Evolutionary conservation across 2,888 invertebrate species (phyloP).

Genomic region (Anoplius nigerrimus): DNA sequence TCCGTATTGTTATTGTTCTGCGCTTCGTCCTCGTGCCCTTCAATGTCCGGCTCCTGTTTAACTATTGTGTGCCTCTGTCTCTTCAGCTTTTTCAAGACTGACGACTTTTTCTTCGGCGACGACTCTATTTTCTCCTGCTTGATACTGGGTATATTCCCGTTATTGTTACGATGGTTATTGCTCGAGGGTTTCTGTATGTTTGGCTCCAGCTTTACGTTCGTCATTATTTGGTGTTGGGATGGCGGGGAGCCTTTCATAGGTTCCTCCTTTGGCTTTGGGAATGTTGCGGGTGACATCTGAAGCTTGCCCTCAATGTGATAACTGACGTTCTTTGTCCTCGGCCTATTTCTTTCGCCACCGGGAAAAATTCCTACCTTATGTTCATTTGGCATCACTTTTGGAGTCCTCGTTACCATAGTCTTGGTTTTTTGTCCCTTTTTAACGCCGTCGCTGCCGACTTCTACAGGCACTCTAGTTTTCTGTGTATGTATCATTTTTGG

Average conservation of each 20-base stretch:
- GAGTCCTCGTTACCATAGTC: constrained; percentile 78
- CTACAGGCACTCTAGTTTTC: constrained; percentile 78
- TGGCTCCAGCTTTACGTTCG: constrained; percentile 48
- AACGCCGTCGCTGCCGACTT: constrained; percentile 76
- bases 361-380: constrained; percentile 72
- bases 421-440: constrained; percentile 78
- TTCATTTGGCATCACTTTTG: constrained; percentile 72
- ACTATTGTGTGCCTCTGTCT: constrained; percentile 52
- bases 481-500: constrained; percentile 89
- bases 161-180: constrained; percentile 65
- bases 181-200: constrained; percentile 43
- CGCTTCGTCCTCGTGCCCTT: constrained; percentile 36
- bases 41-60: constrained; percentile 61
- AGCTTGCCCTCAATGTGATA: constrained; percentile 78
- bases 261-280: constrained; percentile 72
- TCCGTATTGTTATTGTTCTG: constrained; percentile 54
- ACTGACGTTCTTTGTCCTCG: constrained; percentile 82
- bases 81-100: constrained; percentile 45
- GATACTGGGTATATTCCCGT: constrained; percentile 58
- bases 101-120: constrained; percentile 47
- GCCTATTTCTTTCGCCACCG: constrained; percentile 76
- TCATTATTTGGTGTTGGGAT: constrained; percentile 20
- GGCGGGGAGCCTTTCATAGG: constrained; percentile 3
- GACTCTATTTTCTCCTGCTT: constrained; percentile 47
- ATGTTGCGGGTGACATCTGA: constrained; percentile 77